These are phyloP conservation scores for Alosa alosa DNA, from an alignment of 2,113 vertebrate species.

Conservation along the genomic window DNA sequence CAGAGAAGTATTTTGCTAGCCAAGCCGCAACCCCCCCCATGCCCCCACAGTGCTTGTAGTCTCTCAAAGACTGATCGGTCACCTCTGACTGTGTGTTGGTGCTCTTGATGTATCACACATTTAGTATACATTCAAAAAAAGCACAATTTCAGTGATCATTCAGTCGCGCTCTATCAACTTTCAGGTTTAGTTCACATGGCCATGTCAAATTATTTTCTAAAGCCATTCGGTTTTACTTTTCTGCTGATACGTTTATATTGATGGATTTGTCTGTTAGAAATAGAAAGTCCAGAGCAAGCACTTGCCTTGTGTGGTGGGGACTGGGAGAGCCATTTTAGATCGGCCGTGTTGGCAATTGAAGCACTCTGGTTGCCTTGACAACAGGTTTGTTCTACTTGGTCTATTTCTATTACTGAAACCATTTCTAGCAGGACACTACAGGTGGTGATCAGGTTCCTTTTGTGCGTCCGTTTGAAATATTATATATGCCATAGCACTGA, in stretches of 20 bases:
- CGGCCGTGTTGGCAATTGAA: not conserved
- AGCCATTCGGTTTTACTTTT: not conserved
- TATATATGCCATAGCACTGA: not conserved
- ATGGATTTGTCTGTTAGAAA: not conserved
- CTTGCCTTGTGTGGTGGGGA: not conserved
- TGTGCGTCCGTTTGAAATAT: not conserved
- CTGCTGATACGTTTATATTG: not conserved
- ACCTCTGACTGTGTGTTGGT: not conserved
- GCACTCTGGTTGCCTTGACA: slow-evolving; percentile 9
- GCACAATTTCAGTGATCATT: not conserved
- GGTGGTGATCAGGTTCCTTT: slow-evolving; percentile 2
- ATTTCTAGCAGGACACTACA: slow-evolving; percentile 7
- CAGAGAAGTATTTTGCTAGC: not conserved
- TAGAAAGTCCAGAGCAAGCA: not conserved
- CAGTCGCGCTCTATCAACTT: not conserved
- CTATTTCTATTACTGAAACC: slow-evolving; percentile 18
- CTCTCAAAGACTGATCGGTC: not conserved
- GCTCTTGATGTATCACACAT: not conserved
- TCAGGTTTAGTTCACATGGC: not conserved
- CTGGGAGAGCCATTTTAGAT: not conserved
- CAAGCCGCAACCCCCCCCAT: not conserved
- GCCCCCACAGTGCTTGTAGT: not conserved
- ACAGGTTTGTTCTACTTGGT: not conserved
- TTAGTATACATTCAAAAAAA: not conserved
- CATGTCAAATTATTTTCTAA: not conserved